These are phyloP conservation scores for Gallinago nigripennis DNA, from an alignment of 2,797 vertebrate species.

Conservation along the genomic window DNA sequence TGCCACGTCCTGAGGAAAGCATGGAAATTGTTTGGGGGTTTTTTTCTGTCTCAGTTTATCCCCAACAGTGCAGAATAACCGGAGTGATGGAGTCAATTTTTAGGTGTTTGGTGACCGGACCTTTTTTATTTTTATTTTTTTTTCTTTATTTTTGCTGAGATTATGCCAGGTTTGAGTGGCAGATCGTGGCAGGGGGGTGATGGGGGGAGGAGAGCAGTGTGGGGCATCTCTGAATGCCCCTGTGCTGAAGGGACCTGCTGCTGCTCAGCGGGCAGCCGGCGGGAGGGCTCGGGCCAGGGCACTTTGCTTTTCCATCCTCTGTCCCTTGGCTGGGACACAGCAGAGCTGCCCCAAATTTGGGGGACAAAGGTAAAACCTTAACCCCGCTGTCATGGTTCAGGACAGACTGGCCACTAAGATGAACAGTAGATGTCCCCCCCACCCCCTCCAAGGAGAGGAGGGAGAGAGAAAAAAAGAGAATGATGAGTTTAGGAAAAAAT, in stretches of 20 bases:
- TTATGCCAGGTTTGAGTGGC: neutral
- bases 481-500: no score
- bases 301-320: fast-evolving
- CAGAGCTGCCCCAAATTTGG: neutral
- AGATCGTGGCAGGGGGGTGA: neutral
- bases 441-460: no score
- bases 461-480: no score
- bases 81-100: neutral
- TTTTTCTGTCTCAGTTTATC: neutral
- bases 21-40: neutral
- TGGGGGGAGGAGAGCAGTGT: neutral
- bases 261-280: fast-evolving
- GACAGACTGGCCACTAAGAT: no score
- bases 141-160: neutral
- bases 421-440: no score
- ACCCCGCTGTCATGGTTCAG: no score
- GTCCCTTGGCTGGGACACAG: neutral
- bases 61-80: neutral
- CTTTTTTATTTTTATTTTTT: neutral
- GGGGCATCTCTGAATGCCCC: neutral
- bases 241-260: neutral
- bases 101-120: neutral
- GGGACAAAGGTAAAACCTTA: neutral
- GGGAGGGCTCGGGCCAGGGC: fast-evolving
- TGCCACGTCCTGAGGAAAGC: neutral